Base-by-base conservation (phyloP, 1,140 invertebrate genomes). In the Eulimnadia texana region DNA sequence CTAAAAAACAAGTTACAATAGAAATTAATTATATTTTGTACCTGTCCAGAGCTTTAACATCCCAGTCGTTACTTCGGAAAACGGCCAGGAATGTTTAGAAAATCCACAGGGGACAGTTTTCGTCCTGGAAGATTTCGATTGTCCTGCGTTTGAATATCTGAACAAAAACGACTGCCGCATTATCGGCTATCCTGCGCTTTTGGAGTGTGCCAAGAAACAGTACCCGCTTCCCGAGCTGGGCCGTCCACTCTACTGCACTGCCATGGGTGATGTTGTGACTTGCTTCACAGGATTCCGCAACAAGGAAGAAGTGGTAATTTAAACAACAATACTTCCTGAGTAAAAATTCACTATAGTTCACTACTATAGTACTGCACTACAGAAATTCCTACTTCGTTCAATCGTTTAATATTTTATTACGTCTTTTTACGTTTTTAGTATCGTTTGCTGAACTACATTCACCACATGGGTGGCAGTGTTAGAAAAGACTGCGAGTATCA, bases 401-500 rank as follows among this genome's bases (percentile, higher is more conserved):
- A 1, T 60, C 23, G 52, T 53, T 52, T 9, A 23, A 57, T 25
- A 16, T 57, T 22, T 19, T 56, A 50, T 54, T 66, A 62, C 62
- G 67, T 60, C 49, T 51, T 62, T 66, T 64, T 66, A 65, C 64
- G 66, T 68, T 77, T 73, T 29, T 72, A 93, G 90, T 84, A 82
- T 63, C 82, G 82, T 70, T 77, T 94, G 68, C 84, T 91, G 64
- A 84, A 84, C 67, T 78, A 90, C 69, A 86, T 95, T 64, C 92
- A 95, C 76, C 83, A 86, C 70, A 95, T 97, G 92, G 91, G 90
- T 64, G 93, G 92, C 19, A 93, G 88, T 68, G 86, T 96, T 66
- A 80, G 90, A 54, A 90, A 87, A 74, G 90, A 94, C 67, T 84
- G 92, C 77, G 83, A 82, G 60, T 42, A 28, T 20, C 78, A 80